phyloP scores from a whole-genome alignment of 2,888 invertebrate species.

The Lasiommata megera region DNA sequence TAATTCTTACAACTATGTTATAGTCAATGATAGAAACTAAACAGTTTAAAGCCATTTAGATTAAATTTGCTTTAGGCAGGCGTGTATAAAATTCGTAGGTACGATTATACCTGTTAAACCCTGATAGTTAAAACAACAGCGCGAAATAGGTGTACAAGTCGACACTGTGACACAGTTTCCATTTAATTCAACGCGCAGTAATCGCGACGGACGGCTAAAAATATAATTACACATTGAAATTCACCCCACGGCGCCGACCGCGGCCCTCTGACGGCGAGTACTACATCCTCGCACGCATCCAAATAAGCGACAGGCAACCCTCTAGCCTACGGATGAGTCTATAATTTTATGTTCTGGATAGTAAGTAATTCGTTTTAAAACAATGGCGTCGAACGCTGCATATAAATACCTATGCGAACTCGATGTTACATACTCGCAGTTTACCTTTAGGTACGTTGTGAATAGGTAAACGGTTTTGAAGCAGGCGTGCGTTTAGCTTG shows the following conservation, averaged over 20 bases:
- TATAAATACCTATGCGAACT: conserved; percentile 42
- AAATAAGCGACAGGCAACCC: conserved; percentile 58
- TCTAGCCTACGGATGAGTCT: conserved; percentile 66
- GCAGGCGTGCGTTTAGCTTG: neutral
- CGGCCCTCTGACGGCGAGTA: conserved; percentile 50
- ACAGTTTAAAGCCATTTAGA: no score
- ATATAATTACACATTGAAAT: conserved; percentile 71
- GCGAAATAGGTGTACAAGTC: conserved; percentile 12
- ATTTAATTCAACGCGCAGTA: conserved; percentile 56
- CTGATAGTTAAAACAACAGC: conserved; percentile 14
- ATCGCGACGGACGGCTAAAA: conserved; percentile 64
- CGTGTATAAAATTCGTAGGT: no score
- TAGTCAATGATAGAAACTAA: no score
- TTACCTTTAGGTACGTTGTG: conserved; percentile 33
- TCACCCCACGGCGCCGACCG: conserved; percentile 50
- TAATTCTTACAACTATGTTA: no score
- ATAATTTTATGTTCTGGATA: conserved; percentile 53
- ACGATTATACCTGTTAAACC: neutral
- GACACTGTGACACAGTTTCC: conserved; percentile 60
- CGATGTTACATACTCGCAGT: neutral
- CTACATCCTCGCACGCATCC: conserved; percentile 60
- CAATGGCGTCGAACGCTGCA: conserved; percentile 44
- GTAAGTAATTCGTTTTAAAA: conserved; percentile 53
- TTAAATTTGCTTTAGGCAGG: no score
- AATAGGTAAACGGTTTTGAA: conserved; percentile 35